Evolutionary conservation across 1,140 invertebrate species (phyloP).

Genomic region (Ericerus pela): DNA sequence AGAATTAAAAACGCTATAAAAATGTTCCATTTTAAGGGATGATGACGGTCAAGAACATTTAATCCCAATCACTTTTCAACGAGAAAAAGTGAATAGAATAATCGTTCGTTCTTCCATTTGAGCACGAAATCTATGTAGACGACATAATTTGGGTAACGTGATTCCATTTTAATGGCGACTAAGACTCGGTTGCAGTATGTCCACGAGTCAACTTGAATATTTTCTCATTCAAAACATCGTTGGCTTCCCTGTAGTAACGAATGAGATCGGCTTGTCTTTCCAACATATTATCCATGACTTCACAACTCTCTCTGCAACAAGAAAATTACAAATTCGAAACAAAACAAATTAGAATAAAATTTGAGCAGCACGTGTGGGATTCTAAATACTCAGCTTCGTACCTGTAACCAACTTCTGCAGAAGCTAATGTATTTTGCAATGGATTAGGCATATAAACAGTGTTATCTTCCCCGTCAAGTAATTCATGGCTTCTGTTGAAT

Average conservation of each 20-base stretch:
- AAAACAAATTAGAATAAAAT: background rate
- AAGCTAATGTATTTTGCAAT: conserved; percentile 4
- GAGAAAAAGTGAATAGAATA: no score
- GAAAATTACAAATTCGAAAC: background rate
- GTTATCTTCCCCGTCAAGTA: conserved; percentile 5
- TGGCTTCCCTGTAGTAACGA: conserved; percentile 16
- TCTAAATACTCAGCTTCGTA: background rate
- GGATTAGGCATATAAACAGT: conserved; percentile 1
- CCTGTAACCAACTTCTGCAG: conserved; percentile 16
- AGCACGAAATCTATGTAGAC: no score
- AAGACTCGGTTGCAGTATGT: no score
- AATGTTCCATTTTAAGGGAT: no score
- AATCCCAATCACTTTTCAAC: no score
- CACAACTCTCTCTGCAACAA: conserved; percentile 15
- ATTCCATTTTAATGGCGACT: no score
- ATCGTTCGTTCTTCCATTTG: no score
- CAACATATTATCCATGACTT: conserved; percentile 10
- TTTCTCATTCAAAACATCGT: conserved; percentile 16
- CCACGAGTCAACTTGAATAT: conserved; percentile 15
- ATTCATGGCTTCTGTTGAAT: conserved; percentile 5
- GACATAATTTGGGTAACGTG: no score
- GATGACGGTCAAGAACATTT: no score
- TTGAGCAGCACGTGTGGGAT: background rate
- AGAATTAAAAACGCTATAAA: no score
- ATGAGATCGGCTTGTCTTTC: conserved; percentile 16